Percentiles rank a stretch among this genome's conserved stretches.
Conservation (phyloP, 2,888 invertebrate genomes). For the Mythimna vitellina region DNA sequence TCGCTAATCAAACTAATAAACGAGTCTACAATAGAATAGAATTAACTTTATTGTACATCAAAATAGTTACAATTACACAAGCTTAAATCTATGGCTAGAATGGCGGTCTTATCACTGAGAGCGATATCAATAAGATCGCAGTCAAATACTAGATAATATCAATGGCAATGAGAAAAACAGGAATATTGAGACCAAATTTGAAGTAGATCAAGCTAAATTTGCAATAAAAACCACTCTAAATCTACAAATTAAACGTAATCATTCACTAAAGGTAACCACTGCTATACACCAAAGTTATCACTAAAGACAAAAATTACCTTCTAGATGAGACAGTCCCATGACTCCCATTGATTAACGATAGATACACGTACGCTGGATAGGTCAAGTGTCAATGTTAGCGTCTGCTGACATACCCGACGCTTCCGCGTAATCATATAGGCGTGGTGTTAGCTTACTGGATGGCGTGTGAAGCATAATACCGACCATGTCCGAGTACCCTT, state of each 20-base stretch:
- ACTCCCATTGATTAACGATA: slow-evolving; percentile 23
- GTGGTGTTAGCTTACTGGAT: slow-evolving; percentile 63
- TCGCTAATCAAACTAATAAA: not conserved
- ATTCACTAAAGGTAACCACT: not conserved
- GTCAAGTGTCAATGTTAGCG: slow-evolving; percentile 65
- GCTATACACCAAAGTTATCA: not conserved
- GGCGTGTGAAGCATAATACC: slow-evolving; percentile 51
- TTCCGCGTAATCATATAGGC: slow-evolving; percentile 63
- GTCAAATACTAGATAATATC: no score
- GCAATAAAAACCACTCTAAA: no score
- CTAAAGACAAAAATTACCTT: not conserved
- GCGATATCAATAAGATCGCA: no score
- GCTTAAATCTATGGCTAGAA: no score
- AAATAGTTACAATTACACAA: no score
- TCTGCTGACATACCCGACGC: slow-evolving; percentile 53
- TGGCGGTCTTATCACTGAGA: no score
- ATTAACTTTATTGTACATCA: no score
- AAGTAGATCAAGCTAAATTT: not conserved
- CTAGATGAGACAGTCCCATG: slow-evolving; percentile 1
- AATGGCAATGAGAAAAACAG: not conserved
- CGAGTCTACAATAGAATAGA: no score
- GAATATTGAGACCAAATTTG: not conserved
- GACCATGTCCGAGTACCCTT: slow-evolving; percentile 31
- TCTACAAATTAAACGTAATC: not conserved
- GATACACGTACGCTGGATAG: slow-evolving; percentile 56